These are phyloP conservation scores for Drosophila bocqueti DNA, from an alignment of 1,140 invertebrate genomes.

Conservation along the genomic window DNA sequence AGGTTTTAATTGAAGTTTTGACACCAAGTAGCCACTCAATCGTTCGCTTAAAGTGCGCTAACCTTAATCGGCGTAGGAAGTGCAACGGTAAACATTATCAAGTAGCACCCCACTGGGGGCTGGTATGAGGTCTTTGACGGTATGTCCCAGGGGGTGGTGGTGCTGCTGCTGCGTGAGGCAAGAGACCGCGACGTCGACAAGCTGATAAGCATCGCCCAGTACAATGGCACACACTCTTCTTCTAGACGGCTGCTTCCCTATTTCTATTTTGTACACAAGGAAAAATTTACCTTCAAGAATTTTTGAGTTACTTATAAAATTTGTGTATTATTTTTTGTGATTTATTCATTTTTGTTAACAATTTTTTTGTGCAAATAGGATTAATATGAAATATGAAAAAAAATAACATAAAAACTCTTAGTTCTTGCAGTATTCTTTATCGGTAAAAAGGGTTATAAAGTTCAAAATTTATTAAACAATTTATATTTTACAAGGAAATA, in stretches of 20 bases:
- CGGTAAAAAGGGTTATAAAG: background rate
- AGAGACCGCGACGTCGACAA: slow-evolving; percentile 66
- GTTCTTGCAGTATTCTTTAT: no score
- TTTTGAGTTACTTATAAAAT: background rate
- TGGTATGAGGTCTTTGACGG: background rate
- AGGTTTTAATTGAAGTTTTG: slow-evolving; percentile 42
- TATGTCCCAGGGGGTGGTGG: slow-evolving; percentile 1
- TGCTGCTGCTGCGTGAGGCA: slow-evolving; percentile 55
- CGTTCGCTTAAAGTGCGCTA: slow-evolving; percentile 33
- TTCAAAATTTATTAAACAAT: background rate
- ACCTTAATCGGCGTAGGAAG: slow-evolving; percentile 65
- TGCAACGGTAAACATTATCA: slow-evolving; percentile 78
- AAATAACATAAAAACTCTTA: no score
- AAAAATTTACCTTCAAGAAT: background rate
- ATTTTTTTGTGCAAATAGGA: no score
- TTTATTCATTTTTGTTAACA: background rate
- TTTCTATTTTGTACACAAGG: background rate
- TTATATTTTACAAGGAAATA: background rate
- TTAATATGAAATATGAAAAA: no score
- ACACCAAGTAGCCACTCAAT: slow-evolving; percentile 20
- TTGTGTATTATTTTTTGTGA: background rate
- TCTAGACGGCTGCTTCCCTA: slow-evolving; percentile 24
- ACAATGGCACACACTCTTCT: slow-evolving; percentile 58
- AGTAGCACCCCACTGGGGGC: slow-evolving; percentile 39
- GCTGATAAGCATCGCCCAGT: slow-evolving; percentile 71